Base-by-base conservation (phyloP, 1,140 invertebrate genomes). In the Tetramorium parvispinum region DNA sequence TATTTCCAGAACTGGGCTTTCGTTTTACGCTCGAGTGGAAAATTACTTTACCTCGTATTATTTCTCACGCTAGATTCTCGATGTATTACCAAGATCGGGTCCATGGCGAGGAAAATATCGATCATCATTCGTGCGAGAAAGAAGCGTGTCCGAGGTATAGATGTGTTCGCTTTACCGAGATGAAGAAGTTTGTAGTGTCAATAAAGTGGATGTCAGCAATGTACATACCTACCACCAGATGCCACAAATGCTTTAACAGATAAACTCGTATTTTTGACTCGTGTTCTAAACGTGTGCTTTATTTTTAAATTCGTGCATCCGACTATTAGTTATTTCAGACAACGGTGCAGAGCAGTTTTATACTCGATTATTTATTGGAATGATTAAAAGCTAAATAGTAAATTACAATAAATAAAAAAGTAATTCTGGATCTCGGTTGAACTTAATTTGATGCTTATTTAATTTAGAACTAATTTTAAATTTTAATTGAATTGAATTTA, bases 111-210 rank as follows among this genome's bases (percentile, higher is more conserved):
- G 10, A 87, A 32, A 85, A 63, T 76, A 86, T 91, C 75, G 79
- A 91, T 88, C 70, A 73, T 76, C 83, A 66, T 85, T 90, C 89
- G 79, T 77, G 78, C 73, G 83, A 81, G 61, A 86, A 78, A 27
- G 51, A 88, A 75, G 57, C 63, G 70, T 77, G 57, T 61, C 75
- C 57, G 73, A 85, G 63, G 11, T 85, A 79, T 40, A 77, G 65
- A 46, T 75, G 32, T 53, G 76, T 73, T 71, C 70, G 70, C 57
- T 71, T 79, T 40, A 55, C 21, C 73, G 86, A 88, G 77, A 81
- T 86, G 75, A 70, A 90, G 79, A 81, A 76, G 90, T 91, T 91
- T 91, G 85, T 91, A 91, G 89, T 90, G 89, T 91, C 90, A 90
- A 91, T 90, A 91, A 91, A 87, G 78, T 85, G 78, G 63, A 53